These are phyloP conservation scores for Baryphthengus martii DNA, from an alignment of 2,113 vertebrate species.

Conservation along the genomic window DNA sequence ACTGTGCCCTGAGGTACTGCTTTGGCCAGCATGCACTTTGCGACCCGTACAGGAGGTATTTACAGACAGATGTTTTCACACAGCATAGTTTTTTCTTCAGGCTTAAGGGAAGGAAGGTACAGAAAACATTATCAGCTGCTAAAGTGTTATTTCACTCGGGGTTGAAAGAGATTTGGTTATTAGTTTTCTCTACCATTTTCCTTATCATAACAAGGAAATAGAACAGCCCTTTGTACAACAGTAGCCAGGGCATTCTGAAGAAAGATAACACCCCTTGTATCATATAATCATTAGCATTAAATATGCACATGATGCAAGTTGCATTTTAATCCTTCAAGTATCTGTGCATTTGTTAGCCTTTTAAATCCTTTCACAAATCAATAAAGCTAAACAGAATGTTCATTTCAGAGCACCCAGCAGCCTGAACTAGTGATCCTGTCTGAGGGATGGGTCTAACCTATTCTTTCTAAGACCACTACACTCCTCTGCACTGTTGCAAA, in stretches of 20 bases:
- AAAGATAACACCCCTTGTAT: neutral
- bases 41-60: slow-evolving; percentile 50
- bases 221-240: neutral
- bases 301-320: neutral
- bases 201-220: neutral
- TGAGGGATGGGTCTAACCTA: too few species aligned
- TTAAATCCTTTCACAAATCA: neutral
- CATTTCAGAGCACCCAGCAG: neutral
- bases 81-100: slow-evolving; percentile 72
- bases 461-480: neutral
- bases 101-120: slow-evolving; percentile 40
- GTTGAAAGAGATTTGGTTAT: neutral
- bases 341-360: neutral
- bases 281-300: neutral
- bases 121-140: neutral
- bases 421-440: neutral
- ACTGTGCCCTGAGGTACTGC: neutral
- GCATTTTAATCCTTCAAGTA: neutral
- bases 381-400: neutral
- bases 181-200: neutral
- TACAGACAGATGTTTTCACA: slow-evolving; percentile 70
- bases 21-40: neutral
- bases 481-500: neutral
- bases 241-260: neutral
- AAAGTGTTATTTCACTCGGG: neutral